Percentiles rank a stretch among this genome's conserved stretches.
These are phyloP conservation scores for Sebastes umbrosus DNA, from an alignment of 2,797 vertebrate species.

Conservation along the genomic window DNA sequence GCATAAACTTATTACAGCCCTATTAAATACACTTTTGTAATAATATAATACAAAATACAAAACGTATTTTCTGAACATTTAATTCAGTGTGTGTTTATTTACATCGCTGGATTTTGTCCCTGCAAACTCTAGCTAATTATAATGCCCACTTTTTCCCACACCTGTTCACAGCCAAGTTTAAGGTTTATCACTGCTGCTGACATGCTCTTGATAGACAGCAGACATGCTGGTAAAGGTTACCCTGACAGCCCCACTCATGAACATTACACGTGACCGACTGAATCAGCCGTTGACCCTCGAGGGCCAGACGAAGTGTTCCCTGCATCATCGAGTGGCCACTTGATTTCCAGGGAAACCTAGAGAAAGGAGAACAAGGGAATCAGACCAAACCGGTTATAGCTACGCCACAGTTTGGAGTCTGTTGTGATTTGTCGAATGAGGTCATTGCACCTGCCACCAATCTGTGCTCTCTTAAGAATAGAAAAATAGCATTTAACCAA, in stretches of 20 bases:
- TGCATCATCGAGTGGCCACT: conserved; percentile 43
- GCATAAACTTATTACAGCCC: not conserved
- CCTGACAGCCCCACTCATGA: conserved; percentile 46
- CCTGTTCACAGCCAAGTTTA: conserved; percentile 19
- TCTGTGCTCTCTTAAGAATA: not conserved
- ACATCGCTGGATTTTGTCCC: not conserved
- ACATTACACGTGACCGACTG: conserved; percentile 2
- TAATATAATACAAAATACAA: too few species aligned
- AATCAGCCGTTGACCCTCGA: not conserved
- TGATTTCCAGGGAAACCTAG: conserved; percentile 59
- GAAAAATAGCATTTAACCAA: not conserved
- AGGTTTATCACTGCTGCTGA: conserved; percentile 64
- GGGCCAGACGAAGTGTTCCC: conserved; percentile 7
- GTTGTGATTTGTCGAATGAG: not conserved
- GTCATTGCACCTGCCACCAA: not conserved
- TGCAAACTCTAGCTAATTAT: not conserved
- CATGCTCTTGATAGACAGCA: conserved; percentile 59
- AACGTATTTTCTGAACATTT: not conserved
- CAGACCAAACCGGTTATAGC: not conserved
- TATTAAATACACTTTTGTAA: too few species aligned
- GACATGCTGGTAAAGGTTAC: conserved; percentile 66
- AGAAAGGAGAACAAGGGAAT: conserved; percentile 2
- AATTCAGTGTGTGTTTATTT: not conserved
- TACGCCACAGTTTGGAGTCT: not conserved
- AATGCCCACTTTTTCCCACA: not conserved